A percentile compares a stretch with the other conserved stretches of the same genome.
These are phyloP conservation scores for Sarcophilus harrisii DNA, from an alignment of 2,797 vertebrate species.

Conservation along the genomic window DNA sequence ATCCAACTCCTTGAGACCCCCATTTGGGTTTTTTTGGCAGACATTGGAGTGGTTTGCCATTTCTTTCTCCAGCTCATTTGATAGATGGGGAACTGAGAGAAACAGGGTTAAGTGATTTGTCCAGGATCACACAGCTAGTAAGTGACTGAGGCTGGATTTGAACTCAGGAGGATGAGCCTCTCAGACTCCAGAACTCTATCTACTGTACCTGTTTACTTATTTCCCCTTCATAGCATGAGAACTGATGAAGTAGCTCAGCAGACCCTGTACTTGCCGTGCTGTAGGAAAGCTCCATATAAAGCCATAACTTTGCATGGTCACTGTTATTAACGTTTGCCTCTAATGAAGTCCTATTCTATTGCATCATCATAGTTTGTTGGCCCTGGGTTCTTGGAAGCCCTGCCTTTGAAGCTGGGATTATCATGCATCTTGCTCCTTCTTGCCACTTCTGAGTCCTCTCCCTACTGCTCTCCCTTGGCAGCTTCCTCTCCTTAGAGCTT, in stretches of 20 bases:
- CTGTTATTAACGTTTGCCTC: neutral
- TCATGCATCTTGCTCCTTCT: neutral
- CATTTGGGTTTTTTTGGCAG: neutral
- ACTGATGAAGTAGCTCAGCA: neutral
- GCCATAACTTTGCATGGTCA: neutral
- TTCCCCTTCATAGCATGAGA: neutral
- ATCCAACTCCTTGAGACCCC: neutral
- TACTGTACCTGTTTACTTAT: neutral
- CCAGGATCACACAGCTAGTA: neutral
- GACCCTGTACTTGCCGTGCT: neutral
- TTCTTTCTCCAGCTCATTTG: neutral
- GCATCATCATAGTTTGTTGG: neutral
- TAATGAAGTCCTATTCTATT: neutral
- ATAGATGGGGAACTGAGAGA: neutral
- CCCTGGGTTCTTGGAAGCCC: neutral
- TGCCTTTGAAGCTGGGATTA: neutral
- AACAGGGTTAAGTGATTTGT: neutral
- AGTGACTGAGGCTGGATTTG: neutral
- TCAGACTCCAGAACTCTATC: neutral
- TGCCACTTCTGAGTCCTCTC: neutral
- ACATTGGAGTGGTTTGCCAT: neutral
- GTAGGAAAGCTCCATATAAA: neutral
- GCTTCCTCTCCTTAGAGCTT: neutral
- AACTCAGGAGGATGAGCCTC: neutral
- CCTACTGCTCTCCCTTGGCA: neutral